Conservation (phyloP, 2,797 vertebrate genomes). For the Rhadinocentrus ornatus region DNA sequence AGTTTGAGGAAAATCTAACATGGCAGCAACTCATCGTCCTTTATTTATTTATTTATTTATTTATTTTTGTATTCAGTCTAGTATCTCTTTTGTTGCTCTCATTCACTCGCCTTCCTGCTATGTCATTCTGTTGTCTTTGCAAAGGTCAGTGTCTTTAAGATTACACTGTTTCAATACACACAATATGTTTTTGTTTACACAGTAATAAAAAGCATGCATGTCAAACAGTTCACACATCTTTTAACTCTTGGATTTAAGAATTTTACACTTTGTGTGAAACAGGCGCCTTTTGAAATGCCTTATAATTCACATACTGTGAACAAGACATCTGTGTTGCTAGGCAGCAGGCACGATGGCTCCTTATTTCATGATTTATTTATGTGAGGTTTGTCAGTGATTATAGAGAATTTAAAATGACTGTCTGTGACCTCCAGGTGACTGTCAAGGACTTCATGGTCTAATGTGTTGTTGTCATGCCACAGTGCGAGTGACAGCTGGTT, state of each 20-base stretch:
- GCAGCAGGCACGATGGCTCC: slow-evolving; percentile 64
- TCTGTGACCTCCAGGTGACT: slow-evolving; percentile 54
- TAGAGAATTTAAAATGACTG: slow-evolving; percentile 29
- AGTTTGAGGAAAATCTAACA: slow-evolving; percentile 14
- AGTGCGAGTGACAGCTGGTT: slow-evolving; percentile 58
- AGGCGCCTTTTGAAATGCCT: slow-evolving; percentile 49
- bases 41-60: slow-evolving; percentile 1
- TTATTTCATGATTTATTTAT: slow-evolving; percentile 36
- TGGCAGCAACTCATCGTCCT: background rate
- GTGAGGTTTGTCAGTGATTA: slow-evolving; percentile 38
- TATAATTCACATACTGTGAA: slow-evolving; percentile 54
- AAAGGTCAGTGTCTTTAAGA: slow-evolving; percentile 5
- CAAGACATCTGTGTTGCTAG: slow-evolving; percentile 77
- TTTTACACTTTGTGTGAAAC: slow-evolving; percentile 32
- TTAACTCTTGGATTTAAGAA: slow-evolving; percentile 16
- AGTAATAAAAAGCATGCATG: background rate
- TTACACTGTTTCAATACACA: background rate
- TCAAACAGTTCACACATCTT: background rate
- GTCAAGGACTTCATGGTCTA: slow-evolving; percentile 22
- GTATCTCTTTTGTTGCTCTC: slow-evolving; percentile 15
- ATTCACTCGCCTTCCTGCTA: slow-evolving; percentile 1
- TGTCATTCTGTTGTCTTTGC: slow-evolving; percentile 3
- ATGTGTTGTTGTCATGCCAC: slow-evolving; percentile 43
- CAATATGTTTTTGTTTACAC: slow-evolving; percentile 1
- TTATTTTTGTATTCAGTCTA: slow-evolving; percentile 15